A percentile compares a stretch with the other conserved stretches of the same genome.
phyloP scores from a whole-genome alignment of 2,113 vertebrate genomes.

The Tor tambroides region DNA sequence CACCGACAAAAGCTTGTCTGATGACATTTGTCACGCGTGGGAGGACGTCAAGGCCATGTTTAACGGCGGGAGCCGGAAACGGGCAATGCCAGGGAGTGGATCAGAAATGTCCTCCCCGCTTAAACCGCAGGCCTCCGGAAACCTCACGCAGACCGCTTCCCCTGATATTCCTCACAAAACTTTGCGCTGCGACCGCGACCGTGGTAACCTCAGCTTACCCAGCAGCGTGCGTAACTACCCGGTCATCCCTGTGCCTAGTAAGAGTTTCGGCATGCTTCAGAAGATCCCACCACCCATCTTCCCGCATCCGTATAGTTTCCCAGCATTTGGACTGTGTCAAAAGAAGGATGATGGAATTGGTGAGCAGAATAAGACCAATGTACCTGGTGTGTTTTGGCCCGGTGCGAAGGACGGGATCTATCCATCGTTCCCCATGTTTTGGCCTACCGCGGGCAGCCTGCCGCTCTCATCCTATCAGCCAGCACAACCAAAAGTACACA shows the following conservation, averaged over 20 bases:
- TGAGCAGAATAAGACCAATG: constrained; percentile 70
- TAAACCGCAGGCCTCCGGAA: constrained; percentile 69
- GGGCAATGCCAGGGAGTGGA: constrained; percentile 84
- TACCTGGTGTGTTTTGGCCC: constrained; percentile 76
- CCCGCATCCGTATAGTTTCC: constrained; percentile 90
- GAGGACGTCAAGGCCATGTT: constrained; percentile 99
- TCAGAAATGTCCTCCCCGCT: constrained; percentile 71
- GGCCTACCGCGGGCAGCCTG: constrained; percentile 86
- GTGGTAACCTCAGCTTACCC: constrained; percentile 68
- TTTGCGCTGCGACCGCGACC: constrained; percentile 77
- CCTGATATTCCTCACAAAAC: constrained; percentile 80
- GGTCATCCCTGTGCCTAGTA: constrained; percentile 94
- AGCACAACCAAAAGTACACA: constrained; percentile 78
- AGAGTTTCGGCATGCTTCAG: constrained; percentile 91
- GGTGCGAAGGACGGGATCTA: constrained; percentile 83
- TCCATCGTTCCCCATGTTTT: constrained; percentile 91
- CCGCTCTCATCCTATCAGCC: constrained; percentile 84
- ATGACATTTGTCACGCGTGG: constrained; percentile 91
- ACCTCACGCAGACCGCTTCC: constrained; percentile 64
- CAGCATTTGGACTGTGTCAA: constrained; percentile 90
- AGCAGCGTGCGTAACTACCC: constrained; percentile 85
- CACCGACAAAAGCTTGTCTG: constrained; percentile 82
- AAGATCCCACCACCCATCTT: constrained; percentile 91
- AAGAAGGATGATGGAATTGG: constrained; percentile 85
- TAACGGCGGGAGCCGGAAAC: constrained; percentile 92